Conservation (phyloP, 2,797 vertebrate genomes). For the Odontamblyopus lacepedii region DNA sequence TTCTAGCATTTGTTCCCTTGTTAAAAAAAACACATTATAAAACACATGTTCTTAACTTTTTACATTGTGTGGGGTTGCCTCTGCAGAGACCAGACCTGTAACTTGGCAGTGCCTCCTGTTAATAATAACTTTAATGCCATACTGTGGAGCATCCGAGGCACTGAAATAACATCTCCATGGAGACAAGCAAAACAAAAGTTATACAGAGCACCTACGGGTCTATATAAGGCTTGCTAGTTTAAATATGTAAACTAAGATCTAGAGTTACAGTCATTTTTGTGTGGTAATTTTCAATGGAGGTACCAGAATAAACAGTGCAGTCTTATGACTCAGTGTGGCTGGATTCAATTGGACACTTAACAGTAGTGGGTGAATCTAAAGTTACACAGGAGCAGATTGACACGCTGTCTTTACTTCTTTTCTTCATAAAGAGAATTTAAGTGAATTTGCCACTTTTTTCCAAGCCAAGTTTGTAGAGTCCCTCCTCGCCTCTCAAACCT, state of each 20-base stretch:
- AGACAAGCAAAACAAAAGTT: too few relatives aligned
- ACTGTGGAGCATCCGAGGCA: neutral
- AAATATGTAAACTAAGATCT: too few relatives aligned
- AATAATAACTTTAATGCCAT: neutral
- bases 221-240: too few relatives aligned
- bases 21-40: neutral
- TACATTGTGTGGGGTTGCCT: neutral
- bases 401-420: conserved; percentile 34
- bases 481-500: conserved; percentile 31
- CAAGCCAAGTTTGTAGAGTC: conserved; percentile 42
- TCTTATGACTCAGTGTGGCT: neutral
- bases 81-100: neutral
- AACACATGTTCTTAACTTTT: neutral
- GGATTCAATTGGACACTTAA: conserved; percentile 10
- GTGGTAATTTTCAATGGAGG: neutral
- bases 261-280: neutral
- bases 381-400: conserved; percentile 21
- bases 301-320: neutral
- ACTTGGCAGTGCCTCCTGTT: neutral
- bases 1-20: neutral
- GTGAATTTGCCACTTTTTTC: conserved; percentile 40
- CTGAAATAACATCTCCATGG: too few relatives aligned
- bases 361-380: conserved; percentile 30
- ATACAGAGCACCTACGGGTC: too few relatives aligned
- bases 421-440: conserved; percentile 47